These are phyloP conservation scores for Lates japonicus DNA, from an alignment of 2,797 vertebrate genomes.

Conservation along the genomic window DNA sequence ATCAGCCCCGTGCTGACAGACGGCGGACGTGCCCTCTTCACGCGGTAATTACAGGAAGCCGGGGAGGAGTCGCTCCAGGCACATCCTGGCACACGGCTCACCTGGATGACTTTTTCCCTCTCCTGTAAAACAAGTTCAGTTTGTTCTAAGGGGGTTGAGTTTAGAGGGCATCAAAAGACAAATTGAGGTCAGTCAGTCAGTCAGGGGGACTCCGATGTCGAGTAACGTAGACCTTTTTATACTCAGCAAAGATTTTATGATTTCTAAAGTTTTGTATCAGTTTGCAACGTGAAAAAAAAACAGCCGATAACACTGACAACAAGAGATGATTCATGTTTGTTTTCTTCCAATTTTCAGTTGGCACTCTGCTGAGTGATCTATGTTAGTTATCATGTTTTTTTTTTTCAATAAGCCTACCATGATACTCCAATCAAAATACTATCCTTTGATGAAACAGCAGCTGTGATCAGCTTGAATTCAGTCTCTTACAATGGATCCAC, in stretches of 20 bases:
- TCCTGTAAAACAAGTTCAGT: slow-evolving; percentile 40
- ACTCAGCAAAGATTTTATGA: neutral
- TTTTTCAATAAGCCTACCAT: too few relatives aligned
- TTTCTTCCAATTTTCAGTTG: neutral
- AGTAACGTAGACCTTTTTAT: neutral
- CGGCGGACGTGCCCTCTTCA: slow-evolving; percentile 77
- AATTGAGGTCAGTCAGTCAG: slow-evolving; percentile 24
- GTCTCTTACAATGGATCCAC: too few relatives aligned
- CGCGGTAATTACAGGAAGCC: slow-evolving; percentile 85
- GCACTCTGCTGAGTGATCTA: too few relatives aligned
- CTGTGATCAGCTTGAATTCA: too few relatives aligned
- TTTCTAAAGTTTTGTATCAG: neutral
- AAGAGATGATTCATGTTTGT: neutral
- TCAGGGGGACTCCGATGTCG: neutral
- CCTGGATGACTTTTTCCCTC: slow-evolving; percentile 63
- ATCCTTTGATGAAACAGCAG: too few relatives aligned
- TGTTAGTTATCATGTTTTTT: neutral
- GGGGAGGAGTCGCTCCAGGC: slow-evolving; percentile 79
- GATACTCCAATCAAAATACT: too few relatives aligned
- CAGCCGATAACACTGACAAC: neutral
- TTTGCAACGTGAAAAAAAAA: neutral
- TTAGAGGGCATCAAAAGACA: slow-evolving; percentile 40
- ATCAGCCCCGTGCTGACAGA: slow-evolving; percentile 82
- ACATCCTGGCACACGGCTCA: slow-evolving; percentile 76
- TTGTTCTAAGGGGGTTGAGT: slow-evolving; percentile 35